Evolutionary conservation across 2,888 invertebrate species (phyloP).

Genomic region (Callimorpha dominula): DNA sequence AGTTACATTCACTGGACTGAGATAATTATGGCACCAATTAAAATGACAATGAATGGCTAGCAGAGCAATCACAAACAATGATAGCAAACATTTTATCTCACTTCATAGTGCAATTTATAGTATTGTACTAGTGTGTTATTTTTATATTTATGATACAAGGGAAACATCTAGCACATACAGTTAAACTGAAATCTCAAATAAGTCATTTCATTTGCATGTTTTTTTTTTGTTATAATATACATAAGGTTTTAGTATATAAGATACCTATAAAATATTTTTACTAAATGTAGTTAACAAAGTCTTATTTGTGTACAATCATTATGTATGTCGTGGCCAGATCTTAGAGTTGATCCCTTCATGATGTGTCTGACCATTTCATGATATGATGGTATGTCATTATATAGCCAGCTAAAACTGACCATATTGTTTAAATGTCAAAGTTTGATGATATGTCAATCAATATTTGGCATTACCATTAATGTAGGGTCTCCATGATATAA

Average conservation of each 20-base stretch:
- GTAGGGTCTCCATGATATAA: no score
- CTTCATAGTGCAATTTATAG: conserved; percentile 6
- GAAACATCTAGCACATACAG: not conserved
- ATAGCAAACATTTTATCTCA: conserved; percentile 28
- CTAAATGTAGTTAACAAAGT: not conserved
- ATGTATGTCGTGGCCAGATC: no score
- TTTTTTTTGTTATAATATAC: not conserved
- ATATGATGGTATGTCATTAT: no score
- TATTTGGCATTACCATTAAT: no score
- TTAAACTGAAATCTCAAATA: not conserved
- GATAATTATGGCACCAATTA: conserved; percentile 43
- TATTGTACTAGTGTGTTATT: conserved; percentile 15
- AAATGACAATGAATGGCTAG: conserved; percentile 36
- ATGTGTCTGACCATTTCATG: no score
- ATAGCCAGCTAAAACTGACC: no score
- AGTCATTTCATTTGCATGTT: not conserved
- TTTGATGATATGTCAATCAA: no score
- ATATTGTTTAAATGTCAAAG: no score
- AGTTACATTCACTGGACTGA: conserved; percentile 30
- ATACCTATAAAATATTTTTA: not conserved
- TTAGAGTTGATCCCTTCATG: no score
- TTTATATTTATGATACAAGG: not conserved
- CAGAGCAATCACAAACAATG: conserved; percentile 34
- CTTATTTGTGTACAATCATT: not conserved
- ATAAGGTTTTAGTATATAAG: not conserved